Base-by-base conservation (phyloP, 2,113 vertebrate genomes). In the Microcebus ravelobensis region DNA sequence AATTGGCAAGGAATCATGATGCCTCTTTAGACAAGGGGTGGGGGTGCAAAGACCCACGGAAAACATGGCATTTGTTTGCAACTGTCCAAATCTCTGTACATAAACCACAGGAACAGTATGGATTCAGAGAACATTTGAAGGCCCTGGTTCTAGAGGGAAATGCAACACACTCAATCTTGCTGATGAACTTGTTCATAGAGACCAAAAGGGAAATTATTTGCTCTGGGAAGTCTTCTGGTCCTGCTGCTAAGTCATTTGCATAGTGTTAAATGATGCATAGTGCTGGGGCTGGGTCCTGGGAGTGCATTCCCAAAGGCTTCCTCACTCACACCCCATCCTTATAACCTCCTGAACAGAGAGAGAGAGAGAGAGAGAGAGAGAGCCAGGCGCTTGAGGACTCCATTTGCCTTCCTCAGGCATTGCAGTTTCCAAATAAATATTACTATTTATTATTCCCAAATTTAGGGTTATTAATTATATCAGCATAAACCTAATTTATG, bases 401-500 rank as follows among this genome's bases (percentile, higher is more conserved):
- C 93, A 91, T 93, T 96, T 93, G 86, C 79, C 87, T 98, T 96
- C 70, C 77, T 63, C 94, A 96, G 97, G 70, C 74, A 29, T 73
- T 73, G 90, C 88, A 36, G 23, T 89, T 6, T 98, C 73, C 18
- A 31, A 95, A 98, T 97, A 98, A 98, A 97, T 94, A 97, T 96
- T 97, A 90, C 98, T 98, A 96, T 98, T 98, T 98, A 98, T 98
- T 98, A 96, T 87, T 93, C 95, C 93, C 98, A 98, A 98, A 98
- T 98, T 98, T 98, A 97, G 94, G 94, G 92, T 98, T 98, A 98
- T 98, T 99, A 98, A 99, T 98, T 98, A 98, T 98, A 98, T 98
- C 97, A 96, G 97, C 97, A 97, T 98, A 98, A 97, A 97, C 97
- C 88, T 98, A 98, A 98, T 98, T 98, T 98, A 98, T 98, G 97